These are phyloP conservation scores for Smutsia gigantea DNA, from an alignment of 2,797 vertebrate species.

Conservation along the genomic window DNA sequence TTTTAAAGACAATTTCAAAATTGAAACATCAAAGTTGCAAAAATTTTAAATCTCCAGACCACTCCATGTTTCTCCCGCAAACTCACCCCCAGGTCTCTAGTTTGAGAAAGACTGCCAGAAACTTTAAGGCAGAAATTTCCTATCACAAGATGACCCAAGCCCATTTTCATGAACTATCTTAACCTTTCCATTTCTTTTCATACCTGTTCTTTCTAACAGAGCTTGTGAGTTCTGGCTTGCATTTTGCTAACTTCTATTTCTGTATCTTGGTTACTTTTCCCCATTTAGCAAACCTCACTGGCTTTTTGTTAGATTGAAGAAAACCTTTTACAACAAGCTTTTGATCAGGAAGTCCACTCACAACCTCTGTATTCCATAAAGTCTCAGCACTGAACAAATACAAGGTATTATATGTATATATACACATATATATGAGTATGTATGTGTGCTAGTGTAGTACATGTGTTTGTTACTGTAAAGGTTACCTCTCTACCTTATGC, in stretches of 20 bases:
- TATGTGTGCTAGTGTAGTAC: background rate
- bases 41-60: background rate
- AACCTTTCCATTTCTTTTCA: background rate
- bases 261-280: background rate
- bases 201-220: background rate
- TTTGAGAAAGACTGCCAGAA: background rate
- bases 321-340: background rate
- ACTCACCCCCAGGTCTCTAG: background rate
- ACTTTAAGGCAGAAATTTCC: background rate
- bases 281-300: background rate
- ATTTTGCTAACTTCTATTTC: constrained; percentile 18
- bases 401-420: background rate
- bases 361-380: background rate
- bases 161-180: background rate
- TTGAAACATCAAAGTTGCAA: background rate
- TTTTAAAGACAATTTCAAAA: constrained; percentile 13
- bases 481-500: background rate
- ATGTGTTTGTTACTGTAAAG: background rate
- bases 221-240: background rate
- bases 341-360: background rate
- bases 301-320: background rate
- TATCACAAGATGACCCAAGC: background rate
- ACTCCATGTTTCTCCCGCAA: background rate
- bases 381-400: background rate
- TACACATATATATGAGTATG: background rate